Conservation (phyloP, 1,140 invertebrate species). For the Pseudomyrmex cubaensis region DNA sequence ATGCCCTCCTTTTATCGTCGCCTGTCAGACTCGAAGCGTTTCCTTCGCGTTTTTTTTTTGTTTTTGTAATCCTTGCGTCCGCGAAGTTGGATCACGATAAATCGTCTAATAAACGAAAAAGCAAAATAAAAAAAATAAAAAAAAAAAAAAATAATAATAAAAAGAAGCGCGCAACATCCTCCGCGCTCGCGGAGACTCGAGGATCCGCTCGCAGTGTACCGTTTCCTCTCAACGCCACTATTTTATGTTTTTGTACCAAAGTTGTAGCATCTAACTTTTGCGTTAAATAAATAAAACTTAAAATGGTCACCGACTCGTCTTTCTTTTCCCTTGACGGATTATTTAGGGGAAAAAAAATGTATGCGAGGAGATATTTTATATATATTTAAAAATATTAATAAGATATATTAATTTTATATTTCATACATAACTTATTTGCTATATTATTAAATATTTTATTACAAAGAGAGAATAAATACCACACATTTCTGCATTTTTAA, state of each 20-base stretch:
- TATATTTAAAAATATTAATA: too few relatives aligned
- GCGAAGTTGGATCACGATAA: constrained; percentile 28
- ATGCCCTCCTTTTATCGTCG: constrained; percentile 32
- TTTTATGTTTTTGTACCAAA: constrained; percentile 84
- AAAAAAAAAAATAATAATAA: neutral
- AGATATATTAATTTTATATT: neutral
- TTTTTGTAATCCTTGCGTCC: constrained; percentile 33
- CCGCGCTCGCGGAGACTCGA: constrained; percentile 70
- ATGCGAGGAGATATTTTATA: too few relatives aligned
- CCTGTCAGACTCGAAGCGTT: constrained; percentile 65
- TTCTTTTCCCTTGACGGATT: neutral
- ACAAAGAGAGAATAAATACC: neutral
- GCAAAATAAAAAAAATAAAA: neutral
- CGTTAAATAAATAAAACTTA: constrained; percentile 82
- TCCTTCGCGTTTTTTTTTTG: constrained; percentile 27
- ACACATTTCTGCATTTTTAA: too few relatives aligned
- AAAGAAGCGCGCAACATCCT: constrained; percentile 38
- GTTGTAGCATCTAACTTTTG: constrained; percentile 83
- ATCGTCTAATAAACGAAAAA: constrained; percentile 20
- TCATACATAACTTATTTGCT: neutral
- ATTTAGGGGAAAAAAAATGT: too few relatives aligned
- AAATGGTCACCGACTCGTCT: constrained; percentile 47
- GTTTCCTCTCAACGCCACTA: constrained; percentile 79
- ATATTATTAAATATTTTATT: neutral
- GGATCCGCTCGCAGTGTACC: constrained; percentile 74